Base-by-base conservation (phyloP, 2,797 vertebrate species). In the Bufotes viridis region DNA sequence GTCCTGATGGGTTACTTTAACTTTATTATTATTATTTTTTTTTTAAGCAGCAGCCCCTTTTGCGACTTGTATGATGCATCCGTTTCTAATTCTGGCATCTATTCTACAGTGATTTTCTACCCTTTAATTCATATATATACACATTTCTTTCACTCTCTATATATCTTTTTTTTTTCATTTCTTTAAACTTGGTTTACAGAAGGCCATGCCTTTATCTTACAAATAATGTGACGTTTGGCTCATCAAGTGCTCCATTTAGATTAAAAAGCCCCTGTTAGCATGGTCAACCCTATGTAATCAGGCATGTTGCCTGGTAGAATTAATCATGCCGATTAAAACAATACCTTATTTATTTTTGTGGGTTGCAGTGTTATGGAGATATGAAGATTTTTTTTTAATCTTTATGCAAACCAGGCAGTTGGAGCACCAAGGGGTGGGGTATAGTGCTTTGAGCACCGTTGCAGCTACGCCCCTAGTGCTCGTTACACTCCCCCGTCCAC, bases 21-120 rank as follows among this genome's bases (percentile, higher is more conserved):
- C 34, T 42, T 34, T 34, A n/a, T 29, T 29, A 29, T 60, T 34
- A n/a, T n/a, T n/a, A n/a, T n/a, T 42, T 81, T 22, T 42, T 20
- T 63, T 63, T 81, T 17, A 65, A 81, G 60, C 58, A 81, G 79
- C 60, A 63, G 82, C 26, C 55, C 17, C 26, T 58, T 20, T 58
- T 57, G 18, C 12, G 29, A 42, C 24, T 81, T 22, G 42, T 20
- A n/a, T 49, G 57, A 81, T 61, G 79, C 58, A 5, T 61, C 79
- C 34, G 14, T 49, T 51, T 24, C 8, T 17, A 51, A 78, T 55
- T 24, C 24, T 63, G 61, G 55, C 17, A 24, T 18, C 79, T 67
- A 83, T 49, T 63, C 86, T 87, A 87, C 86, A 87, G 86, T 87
- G 80, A 78, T 82, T 87, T 80, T 24, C 85, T 86, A 86, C 85